Percentiles rank a stretch among this genome's conserved stretches.
Evolutionary conservation across 2,113 vertebrate species (phyloP).

Genomic region (Prietella phreatophila): DNA sequence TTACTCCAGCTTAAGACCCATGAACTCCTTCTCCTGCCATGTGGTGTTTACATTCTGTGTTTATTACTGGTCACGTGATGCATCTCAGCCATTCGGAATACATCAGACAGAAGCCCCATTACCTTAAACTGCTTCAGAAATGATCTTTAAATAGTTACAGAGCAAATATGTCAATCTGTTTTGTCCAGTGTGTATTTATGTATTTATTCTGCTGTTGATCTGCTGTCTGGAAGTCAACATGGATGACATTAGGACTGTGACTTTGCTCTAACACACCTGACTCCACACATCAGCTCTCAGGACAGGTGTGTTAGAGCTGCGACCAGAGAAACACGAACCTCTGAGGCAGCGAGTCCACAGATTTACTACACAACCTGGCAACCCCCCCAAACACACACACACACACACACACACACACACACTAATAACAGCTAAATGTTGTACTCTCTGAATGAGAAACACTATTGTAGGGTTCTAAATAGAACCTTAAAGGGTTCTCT

Average conservation of each 20-base stretch:
- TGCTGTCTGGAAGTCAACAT: not conserved
- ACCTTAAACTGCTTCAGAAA: not conserved
- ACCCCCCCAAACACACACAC: not conserved
- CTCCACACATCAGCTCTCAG: slow-evolving; percentile 26
- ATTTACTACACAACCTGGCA: slow-evolving; percentile 14
- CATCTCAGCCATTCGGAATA: not conserved
- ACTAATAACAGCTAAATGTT: not conserved
- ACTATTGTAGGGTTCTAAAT: not conserved
- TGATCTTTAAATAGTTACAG: not conserved
- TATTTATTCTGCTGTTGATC: not conserved
- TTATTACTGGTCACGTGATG: not conserved
- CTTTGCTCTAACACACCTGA: slow-evolving; percentile 10
- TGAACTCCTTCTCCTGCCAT: not conserved
- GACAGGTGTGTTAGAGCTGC: slow-evolving; percentile 14
- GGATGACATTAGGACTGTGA: not conserved
- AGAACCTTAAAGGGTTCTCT: not conserved
- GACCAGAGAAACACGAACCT: slow-evolving; percentile 17
- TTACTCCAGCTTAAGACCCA: not conserved
- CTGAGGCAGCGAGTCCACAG: slow-evolving; percentile 3
- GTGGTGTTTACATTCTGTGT: not conserved
- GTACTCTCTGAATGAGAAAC: not conserved
- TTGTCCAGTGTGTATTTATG: not conserved
- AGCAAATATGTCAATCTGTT: not conserved
- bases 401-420: not conserved
- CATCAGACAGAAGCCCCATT: not conserved